Evolutionary conservation across 2,888 invertebrate genomes (phyloP), one percentile per base, ranked within the genome.

Genomic region (Serrognathus titanus): DNA sequence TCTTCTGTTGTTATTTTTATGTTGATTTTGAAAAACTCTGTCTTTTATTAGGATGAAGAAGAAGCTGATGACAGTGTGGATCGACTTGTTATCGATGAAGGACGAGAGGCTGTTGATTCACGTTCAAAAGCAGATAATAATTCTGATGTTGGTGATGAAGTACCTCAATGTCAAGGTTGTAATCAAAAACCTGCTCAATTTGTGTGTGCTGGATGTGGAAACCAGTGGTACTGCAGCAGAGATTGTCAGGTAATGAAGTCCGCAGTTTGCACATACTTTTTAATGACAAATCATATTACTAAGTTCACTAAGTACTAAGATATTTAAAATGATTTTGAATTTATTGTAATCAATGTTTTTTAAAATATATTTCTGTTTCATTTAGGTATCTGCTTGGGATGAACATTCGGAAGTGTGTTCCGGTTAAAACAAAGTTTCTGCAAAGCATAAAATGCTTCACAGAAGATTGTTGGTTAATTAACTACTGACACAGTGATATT

Each of bases 161-260:
- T 67, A 41, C 65, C 64, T 50, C 83, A 87, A 64, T 94, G 94
- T 76, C 93, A 93, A 82, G 92, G 93, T 63, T 94, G 94, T 75
- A 85, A 89, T 66, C 84, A 87, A 57, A 83, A 87, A 62, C 84
- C 89, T 68, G 92, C 93, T 58, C 91, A 90, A 79, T 94, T 90
- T 73, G 91, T 92, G 43, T 94, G 94, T 75, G 92, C 92, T 45
- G 92, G 91, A 49, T 94, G 94, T 76, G 90, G 89, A 64, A 92
- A 91, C 79, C 93, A 93, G 79, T 95, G 94, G 94, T 95, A 96
- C 78, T 96, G 95, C 82, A 93, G 92, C 72, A 83, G 92, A 53
- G 90, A 92, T 63, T 96, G 95, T 76, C 95, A 95, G 88, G 94
- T 94, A 78, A 71, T 73, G 63, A 52, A 52, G 35, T 39, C 8